Percentiles rank a stretch among this genome's conserved stretches.
phyloP scores from a whole-genome alignment of 2,888 invertebrate species.

The Drosophila prostipennis region DNA sequence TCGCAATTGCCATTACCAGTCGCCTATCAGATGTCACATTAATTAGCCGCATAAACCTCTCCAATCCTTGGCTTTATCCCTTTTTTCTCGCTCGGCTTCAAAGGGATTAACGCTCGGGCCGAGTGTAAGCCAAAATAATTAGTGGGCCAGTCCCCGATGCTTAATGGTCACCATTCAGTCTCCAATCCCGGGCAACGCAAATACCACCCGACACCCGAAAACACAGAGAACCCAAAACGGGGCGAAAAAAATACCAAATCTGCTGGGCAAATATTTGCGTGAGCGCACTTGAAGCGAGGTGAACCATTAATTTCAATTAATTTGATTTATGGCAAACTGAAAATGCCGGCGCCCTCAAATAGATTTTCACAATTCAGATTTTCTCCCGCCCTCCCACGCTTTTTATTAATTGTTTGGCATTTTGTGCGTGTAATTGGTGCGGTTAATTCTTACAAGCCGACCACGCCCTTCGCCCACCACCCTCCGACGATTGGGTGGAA shows the following conservation, averaged over 20 bases:
- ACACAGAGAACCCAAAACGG: neutral
- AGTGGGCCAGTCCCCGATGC: constrained; percentile 43
- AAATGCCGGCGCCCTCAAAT: constrained; percentile 50
- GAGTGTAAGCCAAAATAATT: constrained; percentile 64
- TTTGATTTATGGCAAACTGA: constrained; percentile 71
- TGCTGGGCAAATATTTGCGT: constrained; percentile 46
- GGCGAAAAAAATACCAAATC: constrained; percentile 22
- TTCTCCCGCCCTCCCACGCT: neutral
- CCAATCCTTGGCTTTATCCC: constrained; percentile 40
- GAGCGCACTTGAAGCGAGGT: constrained; percentile 52
- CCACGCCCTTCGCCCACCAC: neutral
- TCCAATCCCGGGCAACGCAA: constrained; percentile 38
- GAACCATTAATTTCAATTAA: constrained; percentile 79
- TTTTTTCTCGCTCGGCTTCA: constrained; percentile 42
- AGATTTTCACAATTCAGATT: constrained; percentile 52
- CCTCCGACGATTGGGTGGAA: neutral
- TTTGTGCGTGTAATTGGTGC: constrained; percentile 52
- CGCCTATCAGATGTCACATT: constrained; percentile 50
- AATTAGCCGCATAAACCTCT: constrained; percentile 49
- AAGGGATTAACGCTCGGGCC: constrained; percentile 48
- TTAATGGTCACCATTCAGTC: constrained; percentile 36
- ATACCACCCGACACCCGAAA: neutral
- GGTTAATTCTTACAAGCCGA: constrained; percentile 46
- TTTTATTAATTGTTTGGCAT: constrained; percentile 57
- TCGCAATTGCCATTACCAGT: constrained; percentile 26